These are phyloP conservation scores for Hypolimnas misippus DNA, from an alignment of 2,888 invertebrate genomes.

Conservation along the genomic window DNA sequence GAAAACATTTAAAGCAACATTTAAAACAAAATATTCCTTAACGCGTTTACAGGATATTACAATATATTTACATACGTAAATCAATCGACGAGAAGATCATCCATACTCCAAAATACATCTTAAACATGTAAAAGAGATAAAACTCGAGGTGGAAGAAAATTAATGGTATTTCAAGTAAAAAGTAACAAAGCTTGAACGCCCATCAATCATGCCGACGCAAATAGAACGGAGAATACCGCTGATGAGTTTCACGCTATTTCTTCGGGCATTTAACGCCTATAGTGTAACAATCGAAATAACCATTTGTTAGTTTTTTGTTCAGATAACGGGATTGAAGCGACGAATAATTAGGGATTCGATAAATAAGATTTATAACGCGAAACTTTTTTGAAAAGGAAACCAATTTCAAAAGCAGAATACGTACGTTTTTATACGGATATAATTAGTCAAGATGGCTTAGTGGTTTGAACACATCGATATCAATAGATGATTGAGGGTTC, in stretches of 20 bases:
- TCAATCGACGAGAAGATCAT: neutral
- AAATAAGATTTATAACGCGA: too few species aligned
- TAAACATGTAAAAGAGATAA: conserved; percentile 25
- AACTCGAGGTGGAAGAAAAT: conserved; percentile 18
- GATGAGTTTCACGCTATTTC: conserved; percentile 30
- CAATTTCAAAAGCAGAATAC: too few species aligned
- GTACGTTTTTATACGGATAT: too few species aligned
- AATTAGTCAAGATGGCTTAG: too few species aligned
- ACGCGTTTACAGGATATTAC: too few species aligned
- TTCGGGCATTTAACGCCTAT: conserved; percentile 20
- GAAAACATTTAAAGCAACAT: too few species aligned
- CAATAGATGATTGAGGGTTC: too few species aligned
- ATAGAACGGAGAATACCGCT: conserved; percentile 18
- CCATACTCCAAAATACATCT: neutral
- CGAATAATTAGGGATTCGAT: neutral
- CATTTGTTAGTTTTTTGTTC: conserved; percentile 25
- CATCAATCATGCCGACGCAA: conserved; percentile 33
- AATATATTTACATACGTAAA: neutral
- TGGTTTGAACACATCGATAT: too few species aligned
- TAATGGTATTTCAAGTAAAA: conserved; percentile 25
- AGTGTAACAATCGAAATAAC: conserved; percentile 21
- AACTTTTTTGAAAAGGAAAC: too few species aligned
- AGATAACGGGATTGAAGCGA: neutral
- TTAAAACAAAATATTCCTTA: too few species aligned
- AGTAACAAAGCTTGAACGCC: conserved; percentile 29